Evolutionary conservation across 2,113 vertebrate species (phyloP).

Genomic region (Thymallus thymallus): DNA sequence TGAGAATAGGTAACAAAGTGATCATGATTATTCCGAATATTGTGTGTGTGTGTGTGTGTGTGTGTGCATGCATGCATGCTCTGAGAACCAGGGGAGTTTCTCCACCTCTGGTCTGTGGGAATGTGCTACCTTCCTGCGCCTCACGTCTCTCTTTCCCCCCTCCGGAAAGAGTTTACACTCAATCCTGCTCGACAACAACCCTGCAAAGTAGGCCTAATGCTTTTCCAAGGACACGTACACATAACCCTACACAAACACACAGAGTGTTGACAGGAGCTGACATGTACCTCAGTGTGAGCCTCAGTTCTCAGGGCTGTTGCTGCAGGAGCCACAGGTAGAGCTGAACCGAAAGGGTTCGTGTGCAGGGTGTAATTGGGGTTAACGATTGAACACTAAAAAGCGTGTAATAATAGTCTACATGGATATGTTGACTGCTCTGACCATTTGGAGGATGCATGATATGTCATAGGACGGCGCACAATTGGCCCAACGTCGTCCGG

Average conservation of each 20-base stretch:
- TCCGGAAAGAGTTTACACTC: not conserved
- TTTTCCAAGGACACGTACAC: not conserved
- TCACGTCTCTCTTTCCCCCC: not conserved
- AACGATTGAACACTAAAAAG: too few relatives aligned
- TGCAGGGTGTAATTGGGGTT: too few relatives aligned
- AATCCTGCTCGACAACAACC: not conserved
- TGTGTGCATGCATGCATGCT: not conserved
- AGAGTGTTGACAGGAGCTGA: not conserved
- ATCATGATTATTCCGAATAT: too few relatives aligned
- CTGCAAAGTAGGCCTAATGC: not conserved
- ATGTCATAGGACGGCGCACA: too few relatives aligned
- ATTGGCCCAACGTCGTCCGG: too few relatives aligned
- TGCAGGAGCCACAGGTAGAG: not conserved
- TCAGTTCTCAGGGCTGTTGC: not conserved
- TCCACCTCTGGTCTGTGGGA: not conserved
- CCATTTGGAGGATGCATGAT: too few relatives aligned
- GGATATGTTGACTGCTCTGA: too few relatives aligned
- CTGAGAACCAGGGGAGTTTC: not conserved
- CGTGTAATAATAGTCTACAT: too few relatives aligned
- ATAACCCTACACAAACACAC: conserved; percentile 1
- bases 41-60: not conserved
- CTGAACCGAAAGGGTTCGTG: not conserved
- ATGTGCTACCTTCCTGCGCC: not conserved
- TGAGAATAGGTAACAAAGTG: too few relatives aligned
- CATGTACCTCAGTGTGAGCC: not conserved